phyloP scores from a whole-genome alignment of 2,797 vertebrate genomes.

The Mus caroli region DNA sequence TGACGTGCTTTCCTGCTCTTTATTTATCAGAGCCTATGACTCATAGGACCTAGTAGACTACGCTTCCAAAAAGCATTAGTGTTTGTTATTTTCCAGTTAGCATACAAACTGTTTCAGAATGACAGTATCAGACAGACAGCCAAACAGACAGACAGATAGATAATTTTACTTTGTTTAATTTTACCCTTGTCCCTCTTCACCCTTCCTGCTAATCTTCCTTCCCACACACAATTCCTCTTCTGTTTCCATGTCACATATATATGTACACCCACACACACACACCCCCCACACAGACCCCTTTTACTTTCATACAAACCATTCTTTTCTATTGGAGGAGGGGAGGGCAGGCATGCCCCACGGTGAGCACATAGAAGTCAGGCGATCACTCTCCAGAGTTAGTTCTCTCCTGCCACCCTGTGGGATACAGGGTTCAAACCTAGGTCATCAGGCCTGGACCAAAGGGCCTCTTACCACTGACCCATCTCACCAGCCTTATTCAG shows the following conservation, averaged over 20 bases:
- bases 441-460: not conserved
- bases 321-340: not conserved
- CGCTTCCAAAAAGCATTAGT: slow-evolving; percentile 7
- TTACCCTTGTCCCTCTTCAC: not conserved
- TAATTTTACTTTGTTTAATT: not conserved
- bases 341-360: not conserved
- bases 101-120: not conserved
- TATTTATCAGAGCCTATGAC: not conserved
- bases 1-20: not conserved
- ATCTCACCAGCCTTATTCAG: not conserved
- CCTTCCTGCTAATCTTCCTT: not conserved
- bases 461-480: not conserved
- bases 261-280: no score
- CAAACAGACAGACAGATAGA: not conserved
- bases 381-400: not conserved
- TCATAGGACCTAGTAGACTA: not conserved
- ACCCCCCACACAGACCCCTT: no score
- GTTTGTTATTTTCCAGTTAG: not conserved
- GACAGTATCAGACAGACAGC: not conserved
- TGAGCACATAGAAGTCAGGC: not conserved
- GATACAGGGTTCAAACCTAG: not conserved
- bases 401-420: not conserved
- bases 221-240: not conserved
- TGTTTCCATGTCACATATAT: not conserved
- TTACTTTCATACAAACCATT: not conserved